Evolutionary conservation across 2,113 vertebrate species (phyloP), one percentile per base, ranked within the genome.

Genomic region (Raja brachyura): DNA sequence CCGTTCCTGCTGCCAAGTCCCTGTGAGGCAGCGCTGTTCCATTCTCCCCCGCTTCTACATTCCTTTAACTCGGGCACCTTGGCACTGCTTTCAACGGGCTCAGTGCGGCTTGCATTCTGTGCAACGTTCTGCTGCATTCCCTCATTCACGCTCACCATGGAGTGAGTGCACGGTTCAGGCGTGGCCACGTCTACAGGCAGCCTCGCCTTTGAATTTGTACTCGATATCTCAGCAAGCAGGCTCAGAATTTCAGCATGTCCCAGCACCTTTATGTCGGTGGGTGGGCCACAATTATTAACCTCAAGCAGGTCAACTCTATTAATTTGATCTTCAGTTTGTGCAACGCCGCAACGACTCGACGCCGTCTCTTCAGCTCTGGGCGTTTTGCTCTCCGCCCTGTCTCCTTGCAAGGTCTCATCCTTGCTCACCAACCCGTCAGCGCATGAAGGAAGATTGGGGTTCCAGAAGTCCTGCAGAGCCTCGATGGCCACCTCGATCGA

Each of bases 201-300:
- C 59, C 59, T 88, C 83, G 63, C 59, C 31, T 63, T 31, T 31
- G 59, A 13, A 11, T 56, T 83, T 13, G 79, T 22, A 1, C 31
- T 88, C 31, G 83, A n/a, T 88, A 88, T 88, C 61, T 88, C 83
- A 31, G 56, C 83, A 63, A 88, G 83, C n/a, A 88, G 83, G 18
- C 63, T 88, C 83, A 88, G 59, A 18, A 88, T 88, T 63, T 88
- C 83, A 63, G 59, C 39, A 61, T 88, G 83, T 63, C 83, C 83
- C n/a, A 88, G 83, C n/a, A 88, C 83, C 59, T 88, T 88, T n/a
- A 88, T 63, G 16, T 63, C n/a, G 10, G 4, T 13, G 59, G 54
- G 6, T 1, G 9, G 14, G 28, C 31, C n/a, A n/a, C 56, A 63
- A 63, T 63, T 59, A 16, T 28, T 2, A 31, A 31, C 14, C 13